Evolutionary conservation across 2,113 vertebrate genomes (phyloP), one percentile per base, ranked within the genome.

Genomic region (Platanista minor): DNA sequence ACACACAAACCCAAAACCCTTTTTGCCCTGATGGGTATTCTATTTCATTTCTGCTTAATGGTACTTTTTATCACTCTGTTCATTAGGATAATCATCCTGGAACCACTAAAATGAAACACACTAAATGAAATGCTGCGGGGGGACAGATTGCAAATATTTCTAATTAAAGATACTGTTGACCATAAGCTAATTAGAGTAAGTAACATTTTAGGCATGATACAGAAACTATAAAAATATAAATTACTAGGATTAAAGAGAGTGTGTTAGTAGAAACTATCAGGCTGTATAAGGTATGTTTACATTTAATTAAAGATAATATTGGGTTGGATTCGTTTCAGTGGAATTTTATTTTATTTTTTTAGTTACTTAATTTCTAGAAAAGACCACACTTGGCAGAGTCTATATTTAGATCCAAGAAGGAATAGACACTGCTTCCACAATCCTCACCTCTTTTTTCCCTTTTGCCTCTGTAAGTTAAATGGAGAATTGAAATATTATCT

Each of bases 81-180:
- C 83, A 94, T 98, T 98, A 97, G 54, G 43, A 96, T 93, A 96
- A 93, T 94, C 94, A 97, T 93, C 69, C 62, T 86, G 43, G 93
- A 96, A 81, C 21, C 62, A 97, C 96, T 52, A 52, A 17, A 52
- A 52, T 52, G 52, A 97, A 98, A 96, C 88, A 94, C 29, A 90
- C 27, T 94, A 85, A 94, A 87, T 96, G 64, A 95, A 97, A 87
- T 92, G 87, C 69, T 92, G 27, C 71, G 33, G 75, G 89, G 89
- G 90, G 83, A 97, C 91, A 96, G 80, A 95, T 97, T 95, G 92
- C 75, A 87, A 97, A 97, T 97, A 95, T 95, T 97, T 96, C 90
- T 96, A 97, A 97, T 97, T 95, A 97, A 98, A 95, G 41, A 90
- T 95, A 67, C 46, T 95, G 83, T 96, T 96, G 96, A 93, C 97